Evolutionary conservation across 1,140 invertebrate genomes (phyloP), one percentile per base, ranked within the genome.

Genomic region (Micrasema minimum): DNA sequence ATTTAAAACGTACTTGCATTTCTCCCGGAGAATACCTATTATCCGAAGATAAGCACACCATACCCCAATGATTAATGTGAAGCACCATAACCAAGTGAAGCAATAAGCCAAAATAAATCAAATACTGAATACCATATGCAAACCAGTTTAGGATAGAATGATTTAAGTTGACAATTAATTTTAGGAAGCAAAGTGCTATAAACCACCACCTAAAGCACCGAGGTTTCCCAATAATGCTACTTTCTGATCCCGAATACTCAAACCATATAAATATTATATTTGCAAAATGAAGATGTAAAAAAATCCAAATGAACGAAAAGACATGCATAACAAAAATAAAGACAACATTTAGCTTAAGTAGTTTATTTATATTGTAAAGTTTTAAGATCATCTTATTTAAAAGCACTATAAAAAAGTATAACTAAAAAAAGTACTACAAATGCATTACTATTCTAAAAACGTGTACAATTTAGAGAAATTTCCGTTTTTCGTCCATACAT

Each of bases 301-400:
- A 31, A 31, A 31, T 31, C 2, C 2, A 31, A 31, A 4, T 31
- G 7, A 31, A 31, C 26, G 7, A 53, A 37, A n/a, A 57, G 43
- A 31, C 66, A 69, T 69, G 66, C 66, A 69, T 31, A 69, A 69
- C 66, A 69, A 69, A 69, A 69, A 69, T 68, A 69, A 69, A 59
- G 43, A 69, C 66, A 35, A 45, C 16, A 38, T 69, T 69, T 69
- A 59, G 38, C 66, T 46, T 20, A 69, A 59, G 53, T 69, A 57
- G 31, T 69, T 69, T 69, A 69, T 69, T 69, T 20, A 57, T 26
- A 38, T 41, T 59, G 23, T 22, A 51, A 46, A 66, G 51, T 66
- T 66, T 22, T 16, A 48, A 59, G 11, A 18, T 66, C 26, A 48
- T 35, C 31, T 48, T 48, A 48, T 22, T 62, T 23, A 66, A 55